Evolutionary conservation across 2,888 invertebrate species (phyloP), one percentile per base, ranked within the genome.

Genomic region (Rhagonycha fulva): DNA sequence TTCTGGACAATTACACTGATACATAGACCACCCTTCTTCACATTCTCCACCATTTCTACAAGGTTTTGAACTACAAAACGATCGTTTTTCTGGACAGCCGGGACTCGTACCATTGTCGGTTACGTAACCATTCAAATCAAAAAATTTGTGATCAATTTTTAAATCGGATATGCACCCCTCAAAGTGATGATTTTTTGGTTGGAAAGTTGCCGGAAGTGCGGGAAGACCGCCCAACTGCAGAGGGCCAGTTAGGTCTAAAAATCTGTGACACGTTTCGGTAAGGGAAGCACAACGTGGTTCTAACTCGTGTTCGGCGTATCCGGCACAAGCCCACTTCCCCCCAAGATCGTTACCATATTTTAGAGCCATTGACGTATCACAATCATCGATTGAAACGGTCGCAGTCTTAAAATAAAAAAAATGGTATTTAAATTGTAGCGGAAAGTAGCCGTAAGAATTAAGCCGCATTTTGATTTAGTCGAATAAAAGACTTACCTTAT

Each of bases 141-240:
- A 85, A 80, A 96, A 94, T 80, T 93, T 92, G 80, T 96, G 92
- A 85, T 99, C 98, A 68, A 98, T 91, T 84, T 93, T 91, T 3
- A 99, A 88, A 84, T 98, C 96, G 0, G 94, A 93, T 81, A 99
- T 96, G 87, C 98, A 99, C 0, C 98, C 98, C 0, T 94, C 90
- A 85, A 94, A 98, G 84, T 97, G 94, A 76, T 93, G 93, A 84
- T 94, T 94, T 79, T 92, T 91, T 0, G 95, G 92, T 84, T 94
- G 95, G 81, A 95, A 95, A 82, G 92, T 93, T 19, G 92, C 93
- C 0, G 95, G 95, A 47, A 96, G 91, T 70, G 93, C 91, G 0
- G 98, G 98, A 0, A 98, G 89, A 0, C 98, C 98, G 0, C 98
- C 98, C 9, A 99, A 89, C 87, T 97, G 97, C 24, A 98, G 87